Base-by-base conservation (phyloP, 2,888 invertebrate genomes). In the Margaritifera margaritifera region DNA sequence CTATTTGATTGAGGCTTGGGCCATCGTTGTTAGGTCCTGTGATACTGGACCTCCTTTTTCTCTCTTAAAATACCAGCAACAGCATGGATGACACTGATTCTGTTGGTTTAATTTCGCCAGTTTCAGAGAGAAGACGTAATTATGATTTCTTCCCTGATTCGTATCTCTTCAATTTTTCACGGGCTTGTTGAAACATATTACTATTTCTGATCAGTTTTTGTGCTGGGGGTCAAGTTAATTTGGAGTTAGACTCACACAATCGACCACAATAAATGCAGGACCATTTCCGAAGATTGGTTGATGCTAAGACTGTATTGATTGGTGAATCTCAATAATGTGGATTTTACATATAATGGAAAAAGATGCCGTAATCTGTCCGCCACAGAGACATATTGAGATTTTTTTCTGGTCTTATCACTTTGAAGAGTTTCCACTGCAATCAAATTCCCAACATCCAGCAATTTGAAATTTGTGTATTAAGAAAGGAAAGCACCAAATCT, bases 341-440 rank as follows among this genome's bases (percentile, higher is more conserved):
- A 77, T 81, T 78, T 76, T 80, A 79, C 78, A 81, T 79, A 80
- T 78, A 77, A 80, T 78, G 71, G 75, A 69, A 70, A 72, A 71
- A 72, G 64, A 66, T 70, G 67, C 69, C 52, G 58, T 69, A 67
- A 71, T 73, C 72, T 56, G 66, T 58, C 62, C 70, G 71, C 69
- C 71, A 68, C 66, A 66, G 71, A 71, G 71, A 76, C 77, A 76
- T 75, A 80, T 76, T 80, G 80, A 64, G 71, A 42, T 42, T 68
- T 72, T 72, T 75, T 70, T 66, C 58, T 62, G 64, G 57, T 69
- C 75, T 72, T 72, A 70, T 71, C 75, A 50, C 64, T 27, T 19
- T 11, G 58, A 65, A 57, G 52, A 55, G 65, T 71, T 67, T 64
- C 70, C 58, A 56, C 62, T 65, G 64, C 68, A 71, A 72, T 72